These are phyloP conservation scores for Calephelis virginiensis DNA, from an alignment of 1,140 invertebrate species.

Conservation along the genomic window DNA sequence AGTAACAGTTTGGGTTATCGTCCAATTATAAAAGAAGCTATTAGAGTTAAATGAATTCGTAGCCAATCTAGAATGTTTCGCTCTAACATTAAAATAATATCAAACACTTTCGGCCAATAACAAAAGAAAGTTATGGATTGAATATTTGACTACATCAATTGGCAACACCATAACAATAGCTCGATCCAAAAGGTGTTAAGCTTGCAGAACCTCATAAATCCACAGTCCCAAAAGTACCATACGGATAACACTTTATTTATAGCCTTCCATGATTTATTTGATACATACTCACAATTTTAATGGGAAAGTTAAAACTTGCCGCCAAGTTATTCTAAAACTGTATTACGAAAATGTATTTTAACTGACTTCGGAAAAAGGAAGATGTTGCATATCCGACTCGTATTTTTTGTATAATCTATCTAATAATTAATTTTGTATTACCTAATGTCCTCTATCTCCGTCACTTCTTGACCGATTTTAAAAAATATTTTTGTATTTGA, in stretches of 20 bases:
- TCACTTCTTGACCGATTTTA: no score
- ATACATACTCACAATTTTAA: slow-evolving; percentile 2
- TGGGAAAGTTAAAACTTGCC: background rate
- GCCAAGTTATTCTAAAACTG: background rate
- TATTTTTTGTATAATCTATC: no score
- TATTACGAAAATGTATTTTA: no score
- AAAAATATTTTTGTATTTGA: no score
- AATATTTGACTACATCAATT: slow-evolving; percentile 4
- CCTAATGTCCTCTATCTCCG: no score
- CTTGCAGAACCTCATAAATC: slow-evolving; percentile 15
- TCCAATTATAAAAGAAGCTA: background rate
- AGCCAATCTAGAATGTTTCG: background rate
- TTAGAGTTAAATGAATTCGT: background rate
- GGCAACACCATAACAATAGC: slow-evolving; percentile 1
- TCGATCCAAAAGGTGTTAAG: slow-evolving; percentile 8
- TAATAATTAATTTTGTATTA: no score
- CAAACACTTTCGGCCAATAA: background rate
- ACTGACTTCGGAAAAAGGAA: no score
- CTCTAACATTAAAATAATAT: no score
- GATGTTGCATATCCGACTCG: no score
- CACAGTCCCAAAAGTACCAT: slow-evolving; percentile 21
- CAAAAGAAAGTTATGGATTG: background rate
- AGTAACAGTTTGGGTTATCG: no score
- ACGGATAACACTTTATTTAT: slow-evolving; percentile 22
- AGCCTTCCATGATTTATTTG: slow-evolving; percentile 14